Evolutionary conservation across 2,888 invertebrate genomes (phyloP).

Genomic region (Laspeyria flexula): DNA sequence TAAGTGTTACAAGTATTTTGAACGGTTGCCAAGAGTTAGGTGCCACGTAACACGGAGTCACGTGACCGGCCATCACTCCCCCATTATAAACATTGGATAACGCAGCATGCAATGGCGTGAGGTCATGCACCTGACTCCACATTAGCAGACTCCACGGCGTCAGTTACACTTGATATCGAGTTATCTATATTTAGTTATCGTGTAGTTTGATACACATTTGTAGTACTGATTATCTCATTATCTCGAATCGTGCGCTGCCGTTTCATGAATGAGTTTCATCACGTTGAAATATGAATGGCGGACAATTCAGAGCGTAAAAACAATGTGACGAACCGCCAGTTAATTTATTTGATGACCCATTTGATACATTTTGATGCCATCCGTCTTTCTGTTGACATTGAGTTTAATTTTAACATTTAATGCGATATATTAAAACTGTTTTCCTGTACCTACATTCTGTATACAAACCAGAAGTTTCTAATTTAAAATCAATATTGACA

Average conservation of each 20-base stretch:
- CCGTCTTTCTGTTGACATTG: conserved; percentile 43
- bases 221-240: conserved; percentile 50
- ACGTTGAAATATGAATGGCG: conserved; percentile 56
- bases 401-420: conserved; percentile 20
- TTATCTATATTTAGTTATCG: conserved; percentile 70
- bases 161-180: conserved; percentile 57
- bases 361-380: conserved; percentile 41
- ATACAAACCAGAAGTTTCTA: conserved; percentile 1
- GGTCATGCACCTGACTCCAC: conserved; percentile 72
- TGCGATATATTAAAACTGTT: conserved; percentile 6
- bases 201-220: conserved; percentile 49
- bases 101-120: conserved; percentile 58
- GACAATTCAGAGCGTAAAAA: conserved; percentile 78
- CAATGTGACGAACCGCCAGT: conserved; percentile 66
- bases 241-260: conserved; percentile 42
- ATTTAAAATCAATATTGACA: conserved; percentile 23
- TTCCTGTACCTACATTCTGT: conserved; percentile 4
- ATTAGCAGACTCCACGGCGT: conserved; percentile 71
- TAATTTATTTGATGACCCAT: conserved; percentile 38
- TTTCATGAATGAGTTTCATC: conserved; percentile 66
- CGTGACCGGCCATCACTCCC: conserved; percentile 62
- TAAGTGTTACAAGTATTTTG: conserved; percentile 69
- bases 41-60: conserved; percentile 63
- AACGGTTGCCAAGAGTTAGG: conserved; percentile 69
- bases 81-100: conserved; percentile 77